phyloP scores from a whole-genome alignment of 2,888 invertebrate genomes.

The Drosophila mayaguana region DNA sequence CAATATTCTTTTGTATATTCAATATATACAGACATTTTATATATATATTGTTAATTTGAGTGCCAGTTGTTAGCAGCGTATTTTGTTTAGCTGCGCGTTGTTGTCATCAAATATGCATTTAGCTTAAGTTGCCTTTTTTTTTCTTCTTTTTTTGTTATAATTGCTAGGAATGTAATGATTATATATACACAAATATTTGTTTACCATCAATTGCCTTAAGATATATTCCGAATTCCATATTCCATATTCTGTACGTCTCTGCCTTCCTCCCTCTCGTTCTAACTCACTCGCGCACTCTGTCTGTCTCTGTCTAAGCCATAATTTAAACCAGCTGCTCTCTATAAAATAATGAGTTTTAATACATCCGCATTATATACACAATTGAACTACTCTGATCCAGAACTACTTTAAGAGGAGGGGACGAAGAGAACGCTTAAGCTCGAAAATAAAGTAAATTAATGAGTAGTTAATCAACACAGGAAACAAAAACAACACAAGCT shows the following conservation, averaged over 20 bases:
- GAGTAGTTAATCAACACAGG: background rate
- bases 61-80: slow-evolving; percentile 36
- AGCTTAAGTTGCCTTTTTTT: slow-evolving; percentile 12
- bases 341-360: slow-evolving; percentile 30
- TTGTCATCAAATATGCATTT: slow-evolving; percentile 41
- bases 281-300: background rate
- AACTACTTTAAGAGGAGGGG: slow-evolving; percentile 7
- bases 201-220: slow-evolving; percentile 22
- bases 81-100: slow-evolving; percentile 32
- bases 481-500: slow-evolving; percentile 6
- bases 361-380: slow-evolving; percentile 7
- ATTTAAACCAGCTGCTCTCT: background rate
- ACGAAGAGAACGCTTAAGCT: background rate
- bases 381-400: slow-evolving; percentile 9
- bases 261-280: background rate
- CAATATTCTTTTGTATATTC: background rate
- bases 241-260: background rate
- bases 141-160: slow-evolving; percentile 23
- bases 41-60: slow-evolving; percentile 28
- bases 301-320: slow-evolving; percentile 16
- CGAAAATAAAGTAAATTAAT: slow-evolving; percentile 3
- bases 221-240: background rate
- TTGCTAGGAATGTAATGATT: slow-evolving; percentile 16
- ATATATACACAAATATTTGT: background rate
- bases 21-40: background rate